Evolutionary conservation across 1,140 invertebrate genomes (phyloP).

Genomic region (Trichonephila clavipes): DNA sequence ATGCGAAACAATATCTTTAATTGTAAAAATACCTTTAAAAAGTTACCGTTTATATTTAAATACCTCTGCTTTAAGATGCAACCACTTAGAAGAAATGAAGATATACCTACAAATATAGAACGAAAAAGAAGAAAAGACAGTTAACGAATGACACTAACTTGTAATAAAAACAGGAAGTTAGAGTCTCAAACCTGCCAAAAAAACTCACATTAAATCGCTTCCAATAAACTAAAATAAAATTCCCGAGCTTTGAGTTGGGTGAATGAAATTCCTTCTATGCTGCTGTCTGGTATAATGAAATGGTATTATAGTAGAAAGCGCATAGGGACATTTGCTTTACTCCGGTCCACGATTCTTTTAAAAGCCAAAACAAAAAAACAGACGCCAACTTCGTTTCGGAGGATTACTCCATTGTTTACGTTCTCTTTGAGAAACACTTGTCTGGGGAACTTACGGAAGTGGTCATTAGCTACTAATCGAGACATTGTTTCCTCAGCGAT

Average conservation of each 20-base stretch:
- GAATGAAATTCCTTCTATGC: not conserved
- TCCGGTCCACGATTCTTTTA: not conserved
- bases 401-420: conserved; percentile 29
- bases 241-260: conserved; percentile 3
- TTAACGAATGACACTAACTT: not conserved
- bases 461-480: conserved; percentile 30
- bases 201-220: not conserved
- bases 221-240: not conserved
- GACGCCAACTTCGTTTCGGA: not conserved
- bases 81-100: no score
- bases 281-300: conserved; percentile 7
- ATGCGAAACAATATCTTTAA: no score
- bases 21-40: no score
- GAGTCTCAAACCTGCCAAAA: not conserved
- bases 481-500: conserved; percentile 14
- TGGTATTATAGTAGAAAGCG: not conserved
- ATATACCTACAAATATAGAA: no score
- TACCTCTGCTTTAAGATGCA: no score
- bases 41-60: no score
- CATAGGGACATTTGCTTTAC: conserved; percentile 25
- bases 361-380: conserved; percentile 4
- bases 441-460: conserved; percentile 19
- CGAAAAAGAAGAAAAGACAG: no score
- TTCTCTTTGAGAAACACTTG: conserved; percentile 38
- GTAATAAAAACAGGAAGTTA: not conserved